Evolutionary conservation across 1,140 invertebrate genomes (phyloP).

Genomic region (Mylabris phalerata): DNA sequence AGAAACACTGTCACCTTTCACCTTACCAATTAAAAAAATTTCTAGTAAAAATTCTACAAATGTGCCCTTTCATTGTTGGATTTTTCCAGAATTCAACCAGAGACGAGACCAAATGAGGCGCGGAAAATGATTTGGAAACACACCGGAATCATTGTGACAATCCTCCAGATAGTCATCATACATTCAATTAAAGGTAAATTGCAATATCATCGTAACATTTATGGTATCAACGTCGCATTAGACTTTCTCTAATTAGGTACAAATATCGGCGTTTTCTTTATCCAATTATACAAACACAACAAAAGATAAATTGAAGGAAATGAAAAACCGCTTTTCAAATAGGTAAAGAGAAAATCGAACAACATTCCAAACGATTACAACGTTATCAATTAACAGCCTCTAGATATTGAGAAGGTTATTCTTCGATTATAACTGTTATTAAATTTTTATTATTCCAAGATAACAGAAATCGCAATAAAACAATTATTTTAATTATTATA

Average conservation of each 20-base stretch:
- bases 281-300: not conserved
- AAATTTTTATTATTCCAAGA: no score
- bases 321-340: not conserved
- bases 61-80: not conserved
- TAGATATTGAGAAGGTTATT: no score
- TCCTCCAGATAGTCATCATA: constrained; percentile 7
- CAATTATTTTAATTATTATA: no score
- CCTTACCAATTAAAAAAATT: no score
- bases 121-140: constrained; percentile 3
- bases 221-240: not conserved
- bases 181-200: constrained; percentile 8
- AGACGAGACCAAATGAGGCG: constrained; percentile 4
- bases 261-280: not conserved
- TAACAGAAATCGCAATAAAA: no score
- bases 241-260: not conserved
- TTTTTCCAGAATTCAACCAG: not conserved
- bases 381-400: no score
- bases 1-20: no score
- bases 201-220: not conserved
- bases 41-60: no score
- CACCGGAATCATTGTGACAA: not conserved
- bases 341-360: not conserved
- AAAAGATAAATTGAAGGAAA: no score
- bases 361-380: no score
- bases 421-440: no score